These are phyloP conservation scores for Alviniconcha marisindica DNA, from an alignment of 1,140 invertebrate genomes.

Conservation along the genomic window DNA sequence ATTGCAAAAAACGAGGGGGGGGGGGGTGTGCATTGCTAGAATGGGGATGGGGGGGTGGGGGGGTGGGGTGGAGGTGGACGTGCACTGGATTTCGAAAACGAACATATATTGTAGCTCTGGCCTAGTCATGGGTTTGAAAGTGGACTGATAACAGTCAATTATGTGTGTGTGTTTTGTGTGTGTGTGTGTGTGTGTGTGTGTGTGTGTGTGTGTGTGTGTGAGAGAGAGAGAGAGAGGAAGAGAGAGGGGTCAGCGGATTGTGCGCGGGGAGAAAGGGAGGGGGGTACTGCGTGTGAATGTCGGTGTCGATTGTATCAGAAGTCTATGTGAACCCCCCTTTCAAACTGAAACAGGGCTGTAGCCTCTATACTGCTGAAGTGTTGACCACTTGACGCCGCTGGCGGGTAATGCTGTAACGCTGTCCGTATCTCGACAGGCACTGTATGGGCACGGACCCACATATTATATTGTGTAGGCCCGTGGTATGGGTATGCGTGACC, in stretches of 20 bases:
- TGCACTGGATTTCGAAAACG: too few species aligned
- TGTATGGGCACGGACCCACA: neutral
- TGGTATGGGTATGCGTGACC: neutral
- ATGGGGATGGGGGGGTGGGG: too few species aligned
- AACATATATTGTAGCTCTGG: too few species aligned
- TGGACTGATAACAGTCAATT: too few species aligned
- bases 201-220: too few species aligned
- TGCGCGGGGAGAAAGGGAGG: constrained; percentile 7
- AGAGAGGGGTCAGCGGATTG: too few species aligned
- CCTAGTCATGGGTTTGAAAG: too few species aligned
- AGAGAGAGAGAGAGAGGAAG: neutral
- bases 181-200: neutral
- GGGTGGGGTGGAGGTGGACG: too few species aligned
- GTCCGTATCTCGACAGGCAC: neutral
- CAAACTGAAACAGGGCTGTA: neutral
- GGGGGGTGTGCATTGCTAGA: too few species aligned
- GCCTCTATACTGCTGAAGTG: neutral
- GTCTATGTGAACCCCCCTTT: neutral
- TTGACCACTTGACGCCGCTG: neutral
- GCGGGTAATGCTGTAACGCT: neutral
- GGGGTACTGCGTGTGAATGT: neutral
- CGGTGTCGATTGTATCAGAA: neutral
- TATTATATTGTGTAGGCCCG: too few species aligned
- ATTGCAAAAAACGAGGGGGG: too few species aligned
- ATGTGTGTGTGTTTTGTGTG: too few species aligned